phyloP scores from a whole-genome alignment of 2,113 vertebrate genomes.

The Myrmecobius fasciatus region DNA sequence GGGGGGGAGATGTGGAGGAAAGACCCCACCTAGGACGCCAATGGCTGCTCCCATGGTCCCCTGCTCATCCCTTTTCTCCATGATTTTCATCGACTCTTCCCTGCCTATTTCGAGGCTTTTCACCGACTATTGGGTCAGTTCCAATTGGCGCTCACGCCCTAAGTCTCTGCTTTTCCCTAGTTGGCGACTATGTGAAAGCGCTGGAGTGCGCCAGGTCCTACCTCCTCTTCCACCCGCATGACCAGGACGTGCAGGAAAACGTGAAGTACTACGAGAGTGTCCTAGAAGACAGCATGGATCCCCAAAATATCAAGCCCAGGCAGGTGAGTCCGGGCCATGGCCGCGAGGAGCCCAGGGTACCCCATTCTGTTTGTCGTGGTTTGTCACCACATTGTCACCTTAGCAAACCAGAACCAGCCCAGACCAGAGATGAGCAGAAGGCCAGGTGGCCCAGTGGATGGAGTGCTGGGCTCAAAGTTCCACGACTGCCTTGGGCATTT shows the following conservation, averaged over 20 bases:
- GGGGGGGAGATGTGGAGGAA: neutral
- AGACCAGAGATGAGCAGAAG: neutral
- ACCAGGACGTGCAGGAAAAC: conserved; percentile 92
- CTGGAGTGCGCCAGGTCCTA: conserved; percentile 91
- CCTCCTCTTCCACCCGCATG: conserved; percentile 91
- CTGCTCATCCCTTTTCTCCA: neutral
- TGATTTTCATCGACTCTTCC: neutral
- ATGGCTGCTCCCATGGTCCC: neutral
- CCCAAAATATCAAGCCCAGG: conserved; percentile 83
- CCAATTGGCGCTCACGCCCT: neutral
- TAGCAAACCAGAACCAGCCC: neutral
- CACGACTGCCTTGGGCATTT: neutral
- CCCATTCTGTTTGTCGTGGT: neutral
- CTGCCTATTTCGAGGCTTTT: neutral
- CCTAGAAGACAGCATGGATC: conserved; percentile 83
- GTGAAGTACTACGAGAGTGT: conserved; percentile 88
- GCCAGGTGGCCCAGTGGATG: neutral
- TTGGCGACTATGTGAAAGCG: conserved; percentile 86
- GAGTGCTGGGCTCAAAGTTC: neutral
- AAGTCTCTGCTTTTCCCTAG: conserved; percentile 79
- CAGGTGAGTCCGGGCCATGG: conserved; percentile 80
- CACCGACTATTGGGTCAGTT: neutral
- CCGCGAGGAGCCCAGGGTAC: rapidly evolving
- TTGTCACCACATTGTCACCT: neutral
- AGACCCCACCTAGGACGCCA: neutral